Evolutionary conservation across 1,140 invertebrate species (phyloP).

Genomic region (Drosophila dunni): DNA sequence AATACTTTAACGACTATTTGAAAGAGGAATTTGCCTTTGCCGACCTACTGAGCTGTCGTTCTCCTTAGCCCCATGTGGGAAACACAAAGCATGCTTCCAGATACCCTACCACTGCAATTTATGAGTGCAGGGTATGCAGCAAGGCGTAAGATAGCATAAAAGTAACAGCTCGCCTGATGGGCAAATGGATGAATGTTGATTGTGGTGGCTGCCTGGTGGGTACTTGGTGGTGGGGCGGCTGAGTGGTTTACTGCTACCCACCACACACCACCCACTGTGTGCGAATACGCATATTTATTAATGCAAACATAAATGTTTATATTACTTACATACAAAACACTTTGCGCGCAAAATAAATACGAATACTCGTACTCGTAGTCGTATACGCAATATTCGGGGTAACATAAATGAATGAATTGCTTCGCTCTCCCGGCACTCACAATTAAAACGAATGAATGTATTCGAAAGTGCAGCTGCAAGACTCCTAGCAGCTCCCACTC

Average conservation of each 20-base stretch:
- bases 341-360: conserved; percentile 59
- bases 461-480: conserved; percentile 41
- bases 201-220: neutral
- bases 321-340: conserved; percentile 53
- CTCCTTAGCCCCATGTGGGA: neutral
- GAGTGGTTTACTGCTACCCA: neutral
- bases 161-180: conserved; percentile 36
- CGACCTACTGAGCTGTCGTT: too few species aligned
- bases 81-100: neutral
- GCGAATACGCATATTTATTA: conserved; percentile 59
- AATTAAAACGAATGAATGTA: conserved; percentile 48
- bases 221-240: neutral
- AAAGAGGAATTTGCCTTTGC: neutral
- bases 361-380: neutral
- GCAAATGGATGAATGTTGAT: neutral
- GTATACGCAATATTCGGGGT: conserved; percentile 61
- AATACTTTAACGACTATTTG: too few species aligned
- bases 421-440: conserved; percentile 4
- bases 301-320: conserved; percentile 71
- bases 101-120: conserved; percentile 3
- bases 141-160: conserved; percentile 66
- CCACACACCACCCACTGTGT: conserved; percentile 11
- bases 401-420: conserved; percentile 65
- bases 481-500: neutral
- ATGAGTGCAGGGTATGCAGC: conserved; percentile 12